phyloP scores from a whole-genome alignment of 2,888 invertebrate species.

The Polia nebulosa region DNA sequence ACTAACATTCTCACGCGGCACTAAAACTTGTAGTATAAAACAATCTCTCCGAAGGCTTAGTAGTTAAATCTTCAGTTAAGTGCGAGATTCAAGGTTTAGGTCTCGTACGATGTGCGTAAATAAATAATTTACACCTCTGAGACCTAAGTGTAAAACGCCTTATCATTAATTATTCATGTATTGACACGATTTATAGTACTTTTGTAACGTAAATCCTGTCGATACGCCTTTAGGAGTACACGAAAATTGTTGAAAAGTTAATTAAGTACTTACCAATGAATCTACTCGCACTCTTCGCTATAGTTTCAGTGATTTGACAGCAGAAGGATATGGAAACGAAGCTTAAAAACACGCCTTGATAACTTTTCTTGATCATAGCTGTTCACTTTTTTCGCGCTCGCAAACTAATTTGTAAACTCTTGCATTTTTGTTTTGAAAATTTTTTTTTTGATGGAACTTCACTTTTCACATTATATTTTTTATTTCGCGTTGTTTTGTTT shows the following conservation, averaged over 20 bases:
- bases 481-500: slow-evolving; percentile 32
- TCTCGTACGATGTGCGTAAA: slow-evolving; percentile 52
- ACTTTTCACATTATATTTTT: slow-evolving; percentile 62
- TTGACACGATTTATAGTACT: slow-evolving; percentile 57
- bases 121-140: slow-evolving; percentile 64
- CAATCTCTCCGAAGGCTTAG: slow-evolving; percentile 49
- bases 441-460: slow-evolving; percentile 46
- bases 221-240: slow-evolving; percentile 36
- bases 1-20: slow-evolving; percentile 28
- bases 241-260: slow-evolving; percentile 35
- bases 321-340: slow-evolving; percentile 88
- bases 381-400: slow-evolving; percentile 67
- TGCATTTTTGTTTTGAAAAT: slow-evolving; percentile 63
- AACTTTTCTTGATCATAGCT: slow-evolving; percentile 87
- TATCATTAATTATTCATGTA: slow-evolving; percentile 62
- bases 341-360: slow-evolving; percentile 88
- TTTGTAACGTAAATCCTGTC: slow-evolving; percentile 50
- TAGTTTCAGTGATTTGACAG: slow-evolving; percentile 88
- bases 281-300: slow-evolving; percentile 88
- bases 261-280: slow-evolving; percentile 83
- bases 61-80: slow-evolving; percentile 60
- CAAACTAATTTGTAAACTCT: slow-evolving; percentile 63
- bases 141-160: slow-evolving; percentile 61
- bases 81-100: slow-evolving; percentile 58
- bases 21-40: slow-evolving; percentile 52